A percentile compares a stretch with the other conserved stretches of the same genome.
phyloP scores from a whole-genome alignment of 2,113 vertebrate species.

The Silurus meridionalis region DNA sequence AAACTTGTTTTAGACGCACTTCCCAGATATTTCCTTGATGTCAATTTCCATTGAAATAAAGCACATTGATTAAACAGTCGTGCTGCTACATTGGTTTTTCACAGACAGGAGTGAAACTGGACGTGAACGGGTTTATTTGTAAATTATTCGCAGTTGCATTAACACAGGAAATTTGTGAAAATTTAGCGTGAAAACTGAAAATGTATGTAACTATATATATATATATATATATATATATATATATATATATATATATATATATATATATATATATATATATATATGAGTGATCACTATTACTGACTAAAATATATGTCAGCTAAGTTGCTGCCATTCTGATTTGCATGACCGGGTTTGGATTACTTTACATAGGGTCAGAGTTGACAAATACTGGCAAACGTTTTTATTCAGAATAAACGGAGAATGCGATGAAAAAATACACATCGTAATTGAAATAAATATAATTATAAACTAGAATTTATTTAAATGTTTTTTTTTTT shows the following conservation, averaged over 20 bases:
- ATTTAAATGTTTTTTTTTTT: too few relatives aligned
- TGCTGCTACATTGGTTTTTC: neutral
- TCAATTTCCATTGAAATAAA: neutral
- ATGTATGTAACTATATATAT: too few relatives aligned
- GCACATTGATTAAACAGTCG: neutral
- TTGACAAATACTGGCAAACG: too few relatives aligned
- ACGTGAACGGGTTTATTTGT: neutral
- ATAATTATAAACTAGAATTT: too few relatives aligned
- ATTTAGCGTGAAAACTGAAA: too few relatives aligned
- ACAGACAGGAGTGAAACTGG: neutral
- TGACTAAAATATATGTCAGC: neutral
- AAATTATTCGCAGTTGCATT: neutral
- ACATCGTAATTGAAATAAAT: too few relatives aligned
- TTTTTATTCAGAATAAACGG: neutral
- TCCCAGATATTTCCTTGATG: neutral
- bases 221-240: too few relatives aligned
- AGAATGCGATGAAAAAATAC: neutral
- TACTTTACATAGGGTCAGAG: too few relatives aligned
- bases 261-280: too few relatives aligned
- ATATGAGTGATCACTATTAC: too few relatives aligned
- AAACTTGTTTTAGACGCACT: neutral
- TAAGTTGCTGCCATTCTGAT: neutral
- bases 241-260: too few relatives aligned
- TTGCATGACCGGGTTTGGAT: neutral
- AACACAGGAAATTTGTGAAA: neutral